Evolutionary conservation across 2,797 vertebrate genomes (phyloP), one percentile per base, ranked within the genome.

Genomic region (Paratrypauchen microcephalus): DNA sequence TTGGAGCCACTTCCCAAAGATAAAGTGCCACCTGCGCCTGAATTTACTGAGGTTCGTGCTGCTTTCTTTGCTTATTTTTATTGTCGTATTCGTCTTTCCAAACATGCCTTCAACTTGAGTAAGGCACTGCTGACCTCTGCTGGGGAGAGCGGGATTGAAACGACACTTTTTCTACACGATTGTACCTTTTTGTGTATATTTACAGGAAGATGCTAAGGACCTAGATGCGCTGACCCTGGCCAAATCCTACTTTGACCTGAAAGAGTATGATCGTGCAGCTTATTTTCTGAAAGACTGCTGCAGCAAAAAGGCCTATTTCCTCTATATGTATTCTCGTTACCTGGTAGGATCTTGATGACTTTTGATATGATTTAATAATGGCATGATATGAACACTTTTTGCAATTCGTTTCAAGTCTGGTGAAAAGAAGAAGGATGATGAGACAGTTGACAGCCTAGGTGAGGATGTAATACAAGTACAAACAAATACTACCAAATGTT

Each of bases 271-370:
- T 69, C 94, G 98, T 13, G 95, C 97, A 75, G 97, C 97, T 0
- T 97, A 96, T 83, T 99, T 99, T 71, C 92, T 99, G 26, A 94
- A 96, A 69, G 96, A 94, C 76, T 99, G 97, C 87, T 95, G 94
- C 84, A 99, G 98, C 88, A 96, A 95, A 85, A 99, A 99, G 85
- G 97, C 97, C 39, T 99, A 99, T 86, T 99, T 99, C 83, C 88
- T 99, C 30, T 99, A 97, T 78, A 99, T 99, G 97, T 99, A 99
- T 86, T 99, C 98, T 41, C 95, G 97, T 82, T 99, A 99, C 72
- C 88, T 99, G 95, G 97, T 99, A 89, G 80, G 83, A 48, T 36
- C 73, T 36, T 73, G 6, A 72, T 23, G 24, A 11, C 30, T 32
- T 1, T 16, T 73, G 59, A 5, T 23, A 68, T 0, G 59, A 28